phyloP scores from a whole-genome alignment of 2,888 invertebrate genomes.

The Ametastegia equiseti region DNA sequence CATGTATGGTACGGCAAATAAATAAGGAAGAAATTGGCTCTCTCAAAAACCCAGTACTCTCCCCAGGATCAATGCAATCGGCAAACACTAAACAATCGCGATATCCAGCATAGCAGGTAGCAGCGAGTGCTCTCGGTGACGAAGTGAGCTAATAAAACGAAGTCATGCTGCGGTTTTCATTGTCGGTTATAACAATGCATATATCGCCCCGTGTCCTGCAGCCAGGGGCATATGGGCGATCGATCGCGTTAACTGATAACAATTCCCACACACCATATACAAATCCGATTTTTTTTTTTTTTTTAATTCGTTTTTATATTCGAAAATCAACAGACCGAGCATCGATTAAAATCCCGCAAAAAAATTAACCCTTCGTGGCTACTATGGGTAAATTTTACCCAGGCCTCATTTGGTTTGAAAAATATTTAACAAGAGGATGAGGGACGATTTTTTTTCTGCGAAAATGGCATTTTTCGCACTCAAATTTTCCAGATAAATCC shows the following conservation, averaged over 20 bases:
- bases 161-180: constrained; percentile 45
- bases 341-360: no score
- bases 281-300: background rate
- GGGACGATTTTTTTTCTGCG: no score
- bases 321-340: no score
- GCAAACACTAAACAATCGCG: background rate
- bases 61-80: background rate
- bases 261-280: background rate
- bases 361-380: no score
- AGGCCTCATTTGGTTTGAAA: no score
- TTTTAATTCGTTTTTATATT: background rate
- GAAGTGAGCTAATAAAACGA: constrained; percentile 40
- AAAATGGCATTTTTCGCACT: no score
- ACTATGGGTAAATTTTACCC: no score
- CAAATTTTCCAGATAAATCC: no score
- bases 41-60: background rate
- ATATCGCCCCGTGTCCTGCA: background rate
- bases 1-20: background rate
- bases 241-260: background rate
- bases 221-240: constrained; percentile 2
- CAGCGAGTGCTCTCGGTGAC: background rate
- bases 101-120: background rate
- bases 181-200: constrained; percentile 23
- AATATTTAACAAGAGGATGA: no score
- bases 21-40: background rate